Evolutionary conservation across 2,888 invertebrate genomes (phyloP).

Genomic region (Rotaria sp.): DNA sequence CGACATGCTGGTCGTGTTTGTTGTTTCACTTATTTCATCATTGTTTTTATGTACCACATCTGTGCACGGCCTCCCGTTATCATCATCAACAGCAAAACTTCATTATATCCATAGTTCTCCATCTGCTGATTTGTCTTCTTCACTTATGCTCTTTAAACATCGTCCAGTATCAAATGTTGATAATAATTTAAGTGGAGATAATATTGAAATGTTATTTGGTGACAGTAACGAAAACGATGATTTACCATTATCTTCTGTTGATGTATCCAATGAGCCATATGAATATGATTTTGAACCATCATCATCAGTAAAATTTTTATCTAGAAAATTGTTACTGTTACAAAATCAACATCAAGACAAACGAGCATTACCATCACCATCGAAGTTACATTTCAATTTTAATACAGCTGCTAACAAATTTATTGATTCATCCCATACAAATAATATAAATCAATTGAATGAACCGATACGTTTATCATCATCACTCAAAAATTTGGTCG

Average conservation of each 20-base stretch:
- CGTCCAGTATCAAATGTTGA: neutral
- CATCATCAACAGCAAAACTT: neutral
- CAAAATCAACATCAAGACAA: neutral
- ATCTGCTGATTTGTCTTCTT: neutral
- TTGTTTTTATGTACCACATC: neutral
- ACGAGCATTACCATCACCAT: neutral
- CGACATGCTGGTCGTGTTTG: neutral
- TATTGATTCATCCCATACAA: neutral
- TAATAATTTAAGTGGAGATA: neutral
- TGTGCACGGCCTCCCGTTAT: neutral
- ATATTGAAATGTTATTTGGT: neutral
- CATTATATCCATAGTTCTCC: neutral
- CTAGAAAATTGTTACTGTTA: neutral
- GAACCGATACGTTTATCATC: slow-evolving; percentile 1
- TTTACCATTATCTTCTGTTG: neutral
- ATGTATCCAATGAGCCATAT: neutral
- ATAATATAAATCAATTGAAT: neutral
- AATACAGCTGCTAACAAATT: neutral
- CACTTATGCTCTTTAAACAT: neutral
- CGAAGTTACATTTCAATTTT: neutral
- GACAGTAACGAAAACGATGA: neutral
- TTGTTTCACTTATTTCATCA: neutral
- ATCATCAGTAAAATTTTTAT: neutral
- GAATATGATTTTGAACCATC: neutral
- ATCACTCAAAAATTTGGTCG: neutral